Base-by-base conservation (phyloP, 1,140 invertebrate genomes). In the Arctopsyche grandis region DNA sequence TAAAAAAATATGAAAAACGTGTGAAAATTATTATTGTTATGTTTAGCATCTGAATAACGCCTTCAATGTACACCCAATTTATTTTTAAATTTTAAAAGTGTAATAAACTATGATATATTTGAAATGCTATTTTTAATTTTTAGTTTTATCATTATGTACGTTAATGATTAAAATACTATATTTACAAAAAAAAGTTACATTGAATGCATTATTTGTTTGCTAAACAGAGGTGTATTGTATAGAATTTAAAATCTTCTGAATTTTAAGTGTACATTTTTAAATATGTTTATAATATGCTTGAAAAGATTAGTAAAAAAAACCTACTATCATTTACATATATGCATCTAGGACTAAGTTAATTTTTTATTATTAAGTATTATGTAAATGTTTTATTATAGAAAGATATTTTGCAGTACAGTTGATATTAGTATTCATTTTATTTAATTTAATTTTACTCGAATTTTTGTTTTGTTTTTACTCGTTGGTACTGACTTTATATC, bases 191-290 rank as follows among this genome's bases (percentile, higher is more conserved):
- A 16, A 52, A 52, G 48, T 52, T 3, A n/a, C 44, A 38, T 9
- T 16, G 69, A 52, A 16, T 14, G 46, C 22, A 46, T 71, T 71
- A 71, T 71, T 52, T 46, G 22, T 46, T 71, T 38, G 14, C 46
- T 16, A 38, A 71, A 46, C 69, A 46, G 69, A 46, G 24, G 43
- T 71, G 52, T 75, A n/a, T 77, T 81, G 75, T 81, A 77, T 79
- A 81, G 74, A 74, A 66, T 70, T 77, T 22, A 78, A 70, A 69
- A 77, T 79, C 46, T 79, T 79, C 78, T 79, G 69, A 77, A 79
- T 81, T 76, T 79, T 77, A 75, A 81, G 73, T 81, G 77, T 81
- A 81, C 78, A 81, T 81, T 81, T 75, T 81, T 78, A 56, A 44
- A 71, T 71, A 56, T 44, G 43, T 56, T 44, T 26, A 56, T 26